These are phyloP conservation scores for Platynereis dumerilii DNA, from an alignment of 2,888 invertebrate species.

Conservation along the genomic window DNA sequence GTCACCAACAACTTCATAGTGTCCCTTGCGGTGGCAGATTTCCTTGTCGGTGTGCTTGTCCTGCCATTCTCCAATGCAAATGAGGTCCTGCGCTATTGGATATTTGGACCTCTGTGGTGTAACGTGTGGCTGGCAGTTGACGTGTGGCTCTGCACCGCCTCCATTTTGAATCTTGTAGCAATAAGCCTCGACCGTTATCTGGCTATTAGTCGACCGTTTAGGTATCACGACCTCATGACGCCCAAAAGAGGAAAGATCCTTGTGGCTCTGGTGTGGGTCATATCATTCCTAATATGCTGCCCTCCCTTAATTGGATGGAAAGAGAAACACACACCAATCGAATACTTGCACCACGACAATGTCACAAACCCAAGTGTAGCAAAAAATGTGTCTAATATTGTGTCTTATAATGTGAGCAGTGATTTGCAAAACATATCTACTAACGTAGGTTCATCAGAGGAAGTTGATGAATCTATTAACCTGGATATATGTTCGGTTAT, in stretches of 20 bases:
- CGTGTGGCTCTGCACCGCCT: conserved; percentile 98
- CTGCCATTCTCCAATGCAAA: conserved; percentile 94
- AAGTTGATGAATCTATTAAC: too few relatives aligned
- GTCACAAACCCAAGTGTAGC: too few relatives aligned
- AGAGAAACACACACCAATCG: conserved; percentile 35
- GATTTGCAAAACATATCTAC: too few relatives aligned
- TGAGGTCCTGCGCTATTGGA: conserved; percentile 80
- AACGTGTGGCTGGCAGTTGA: conserved; percentile 96
- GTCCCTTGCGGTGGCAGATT: conserved; percentile 93
- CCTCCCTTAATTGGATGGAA: conserved; percentile 96
- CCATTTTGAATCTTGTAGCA: conserved; percentile 93
- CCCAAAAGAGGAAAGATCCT: conserved; percentile 83
- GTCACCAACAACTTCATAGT: conserved; percentile 97
- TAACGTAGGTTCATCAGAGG: too few relatives aligned
- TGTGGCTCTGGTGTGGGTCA: conserved; percentile 91
- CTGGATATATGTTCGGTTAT: too few relatives aligned
- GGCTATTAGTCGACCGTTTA: conserved; percentile 94
- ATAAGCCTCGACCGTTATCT: conserved; percentile 90
- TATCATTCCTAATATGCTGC: conserved; percentile 95
- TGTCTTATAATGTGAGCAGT: too few relatives aligned
- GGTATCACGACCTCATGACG: conserved; percentile 88
- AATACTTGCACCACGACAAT: too few relatives aligned
- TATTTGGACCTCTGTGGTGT: conserved; percentile 95
- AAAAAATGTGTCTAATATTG: too few relatives aligned
- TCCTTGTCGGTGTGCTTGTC: conserved; percentile 93